These are phyloP conservation scores for Squalus acanthias DNA, from an alignment of 2,797 vertebrate species.

Conservation along the genomic window DNA sequence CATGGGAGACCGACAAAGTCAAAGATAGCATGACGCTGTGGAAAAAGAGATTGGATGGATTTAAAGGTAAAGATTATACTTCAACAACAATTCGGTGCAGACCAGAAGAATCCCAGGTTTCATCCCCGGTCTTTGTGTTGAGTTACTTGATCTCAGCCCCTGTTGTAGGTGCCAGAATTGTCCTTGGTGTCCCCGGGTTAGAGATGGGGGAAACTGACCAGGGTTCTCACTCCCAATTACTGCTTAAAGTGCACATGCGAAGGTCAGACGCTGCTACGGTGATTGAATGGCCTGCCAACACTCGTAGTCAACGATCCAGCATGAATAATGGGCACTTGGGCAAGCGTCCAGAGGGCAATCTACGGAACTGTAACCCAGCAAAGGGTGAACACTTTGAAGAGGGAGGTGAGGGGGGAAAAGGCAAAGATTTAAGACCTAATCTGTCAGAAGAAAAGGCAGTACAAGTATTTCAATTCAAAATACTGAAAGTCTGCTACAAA, in stretches of 20 bases:
- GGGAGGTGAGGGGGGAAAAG: too few relatives aligned
- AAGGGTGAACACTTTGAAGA: too few relatives aligned
- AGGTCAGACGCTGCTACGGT: background rate
- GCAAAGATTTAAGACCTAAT: too few relatives aligned
- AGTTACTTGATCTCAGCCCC: background rate
- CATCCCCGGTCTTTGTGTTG: too few relatives aligned
- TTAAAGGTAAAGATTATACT: too few relatives aligned
- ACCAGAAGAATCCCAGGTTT: too few relatives aligned
- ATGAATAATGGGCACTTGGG: background rate
- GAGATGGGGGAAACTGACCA: background rate
- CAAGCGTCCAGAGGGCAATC: background rate
- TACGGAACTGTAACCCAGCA: background rate
- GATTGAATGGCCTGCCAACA: background rate
- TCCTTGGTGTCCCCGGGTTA: background rate
- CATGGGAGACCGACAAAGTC: background rate
- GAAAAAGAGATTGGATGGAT: too few relatives aligned
- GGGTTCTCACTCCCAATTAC: background rate
- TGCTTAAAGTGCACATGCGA: background rate
- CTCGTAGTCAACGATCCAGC: background rate
- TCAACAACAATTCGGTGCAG: too few relatives aligned
- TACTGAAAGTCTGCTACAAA: too few relatives aligned
- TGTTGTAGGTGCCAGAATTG: background rate
- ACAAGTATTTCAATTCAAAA: too few relatives aligned
- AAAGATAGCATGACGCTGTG: too few relatives aligned
- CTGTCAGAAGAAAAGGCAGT: too few relatives aligned